phyloP scores from a whole-genome alignment of 1,140 invertebrate species.

The Bradynema listronoti region DNA sequence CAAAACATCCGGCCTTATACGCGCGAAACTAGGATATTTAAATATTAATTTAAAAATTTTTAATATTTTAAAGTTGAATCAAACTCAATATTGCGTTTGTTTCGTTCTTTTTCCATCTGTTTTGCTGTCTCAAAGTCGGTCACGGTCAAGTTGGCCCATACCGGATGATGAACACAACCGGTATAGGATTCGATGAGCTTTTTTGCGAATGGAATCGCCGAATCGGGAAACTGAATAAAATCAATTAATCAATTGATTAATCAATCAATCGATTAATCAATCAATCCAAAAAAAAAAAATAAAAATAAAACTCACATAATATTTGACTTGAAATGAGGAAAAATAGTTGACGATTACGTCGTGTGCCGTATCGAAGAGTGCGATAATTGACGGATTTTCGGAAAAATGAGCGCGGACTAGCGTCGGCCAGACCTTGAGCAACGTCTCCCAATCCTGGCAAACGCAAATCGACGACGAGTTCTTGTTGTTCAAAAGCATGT shows the following conservation, averaged over 20 bases:
- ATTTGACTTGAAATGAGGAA: constrained; percentile 61
- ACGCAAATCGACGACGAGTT: constrained; percentile 65
- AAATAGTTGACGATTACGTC: constrained; percentile 61
- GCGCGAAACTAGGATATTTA: too few relatives aligned
- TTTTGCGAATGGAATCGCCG: constrained; percentile 25
- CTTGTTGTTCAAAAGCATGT: constrained; percentile 69
- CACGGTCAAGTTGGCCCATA: constrained; percentile 6
- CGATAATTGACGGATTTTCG: constrained; percentile 73
- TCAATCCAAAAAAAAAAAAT: not conserved
- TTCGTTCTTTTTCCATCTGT: constrained; percentile 19
- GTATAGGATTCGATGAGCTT: constrained; percentile 28
- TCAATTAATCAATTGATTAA: too few relatives aligned
- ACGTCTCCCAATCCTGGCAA: constrained; percentile 70
- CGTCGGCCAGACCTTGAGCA: constrained; percentile 70
- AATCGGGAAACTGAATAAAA: constrained; percentile 40
- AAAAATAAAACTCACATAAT: constrained; percentile 19
- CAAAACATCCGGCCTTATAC: too few relatives aligned
- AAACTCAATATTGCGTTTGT: constrained; percentile 37
- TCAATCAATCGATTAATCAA: too few relatives aligned
- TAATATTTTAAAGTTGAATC: too few relatives aligned
- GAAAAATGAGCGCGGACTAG: constrained; percentile 65
- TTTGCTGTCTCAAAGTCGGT: constrained; percentile 24
- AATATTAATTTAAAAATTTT: too few relatives aligned
- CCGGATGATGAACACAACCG: constrained; percentile 22
- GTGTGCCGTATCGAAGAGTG: constrained; percentile 66